Evolutionary conservation across 1,140 invertebrate genomes (phyloP), one percentile per base, ranked within the genome.

Genomic region (Drosophila bocqueti): DNA sequence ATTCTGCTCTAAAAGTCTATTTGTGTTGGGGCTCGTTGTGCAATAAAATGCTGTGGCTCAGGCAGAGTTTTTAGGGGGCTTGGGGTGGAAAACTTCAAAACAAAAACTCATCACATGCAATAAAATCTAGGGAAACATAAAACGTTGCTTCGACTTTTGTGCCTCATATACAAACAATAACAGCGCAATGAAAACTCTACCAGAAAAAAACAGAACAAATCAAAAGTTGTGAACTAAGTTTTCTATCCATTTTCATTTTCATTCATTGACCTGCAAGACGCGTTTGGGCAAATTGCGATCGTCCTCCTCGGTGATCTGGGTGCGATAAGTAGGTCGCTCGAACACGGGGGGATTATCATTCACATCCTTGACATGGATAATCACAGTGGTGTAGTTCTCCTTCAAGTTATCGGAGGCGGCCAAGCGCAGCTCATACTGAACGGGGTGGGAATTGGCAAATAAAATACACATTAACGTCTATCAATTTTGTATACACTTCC

Each of bases 261-360:
- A 59, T 71, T 63, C 38, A 87, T 65, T 93, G 95, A 98, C 98
- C 97, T 97, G 96, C 76, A 99, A 94, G 65, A 99, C 97, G 75
- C 97, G 96, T 94, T 98, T 98, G 61, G 98, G 98, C 81, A 99
- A 95, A 94, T 97, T 98, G 77, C 97, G 95, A 94, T 98, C 98
- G 92, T 98, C 97, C 93, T 98, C 98, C 93, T 98, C 98, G 6
- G 97, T 98, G 93, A 99, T 99, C 94, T 98, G 97, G 10, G 98
- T 98, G 85, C 97, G 95, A 94, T 98, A 99, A 54, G 97, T 98
- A 31, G 98, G 98, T 74, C 97, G 95, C 93, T 99, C 97, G 93
- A 98, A 99, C 64, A 97, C 96, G 2, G 97, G 97, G 16, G 96
- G 95, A 93, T 94, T 94, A 75, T 98, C 97, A 93, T 99, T 99